Evolutionary conservation across 2,888 invertebrate genomes (phyloP).

Genomic region (Nematopogon swammerdamellus): DNA sequence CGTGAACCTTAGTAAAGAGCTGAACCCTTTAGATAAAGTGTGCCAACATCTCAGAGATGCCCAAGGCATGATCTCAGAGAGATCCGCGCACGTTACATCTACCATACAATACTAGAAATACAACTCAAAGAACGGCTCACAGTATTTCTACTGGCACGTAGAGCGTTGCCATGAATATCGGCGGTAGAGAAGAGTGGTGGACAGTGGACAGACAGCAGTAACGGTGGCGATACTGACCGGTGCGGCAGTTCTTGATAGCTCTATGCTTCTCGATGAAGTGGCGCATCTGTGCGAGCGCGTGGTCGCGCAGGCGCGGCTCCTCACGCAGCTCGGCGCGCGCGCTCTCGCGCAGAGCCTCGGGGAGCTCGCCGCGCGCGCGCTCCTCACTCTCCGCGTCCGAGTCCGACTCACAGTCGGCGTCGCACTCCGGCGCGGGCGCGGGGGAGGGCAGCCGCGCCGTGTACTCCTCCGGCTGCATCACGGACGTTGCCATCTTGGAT

Average conservation of each 20-base stretch:
- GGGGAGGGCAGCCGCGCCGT: constrained; percentile 35
- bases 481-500: constrained; percentile 50
- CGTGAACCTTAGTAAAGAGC: too few relatives aligned
- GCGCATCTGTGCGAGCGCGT: constrained; percentile 73
- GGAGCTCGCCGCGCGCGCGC: constrained; percentile 39
- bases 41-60: too few relatives aligned
- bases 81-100: too few relatives aligned
- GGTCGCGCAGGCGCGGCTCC: constrained; percentile 70
- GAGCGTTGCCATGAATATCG: too few relatives aligned
- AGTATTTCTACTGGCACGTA: too few relatives aligned
- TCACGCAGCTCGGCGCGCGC: constrained; percentile 77
- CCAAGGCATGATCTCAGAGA: too few relatives aligned
- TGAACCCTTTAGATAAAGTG: too few relatives aligned
- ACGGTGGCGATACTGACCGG: constrained; percentile 44
- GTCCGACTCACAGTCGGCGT: constrained; percentile 29
- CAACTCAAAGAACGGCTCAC: too few relatives aligned
- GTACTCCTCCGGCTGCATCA: constrained; percentile 41
- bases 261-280: constrained; percentile 84
- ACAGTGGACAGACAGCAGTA: too few relatives aligned
- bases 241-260: constrained; percentile 75
- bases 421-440: constrained; percentile 30
- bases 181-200: too few relatives aligned
- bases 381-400: constrained; percentile 33
- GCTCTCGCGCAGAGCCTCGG: constrained; percentile 56
- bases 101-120: too few relatives aligned